Evolutionary conservation across 2,797 vertebrate species (phyloP), one percentile per base, ranked within the genome.

Genomic region (Catharus ustulatus): DNA sequence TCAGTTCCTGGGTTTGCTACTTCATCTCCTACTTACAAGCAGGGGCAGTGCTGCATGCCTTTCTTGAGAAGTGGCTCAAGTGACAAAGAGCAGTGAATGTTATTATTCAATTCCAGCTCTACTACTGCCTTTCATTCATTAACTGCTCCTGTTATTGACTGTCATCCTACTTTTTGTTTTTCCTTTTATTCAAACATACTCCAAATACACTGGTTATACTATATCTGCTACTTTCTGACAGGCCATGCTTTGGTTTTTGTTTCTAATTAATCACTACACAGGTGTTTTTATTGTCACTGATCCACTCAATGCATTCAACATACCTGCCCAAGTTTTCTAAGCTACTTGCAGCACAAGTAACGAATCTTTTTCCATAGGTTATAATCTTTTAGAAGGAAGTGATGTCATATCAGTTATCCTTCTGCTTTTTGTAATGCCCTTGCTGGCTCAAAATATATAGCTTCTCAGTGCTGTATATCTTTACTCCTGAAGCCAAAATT

Each of bases 401-500:
- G 67, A 94, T 92, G 67, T 82, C 89, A 78, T 81, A 40, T 32
- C 13, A 5, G 79, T 78, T 82, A 86, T 79, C 66, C 21, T 81
- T 75, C 76, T 95, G 45, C 48, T 59, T 90, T 73, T 82, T 84
- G 61, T 84, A 88, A 92, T 63, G 62, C 8, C 18, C 32, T 91
- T 88, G 71, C 62, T 89, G 62, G 57, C 73, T 91, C 46, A 83
- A 78, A 86, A 95, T 81, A 46, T 61, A 86, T 62, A 84, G 51
- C 43, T 84, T 36, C 67, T 88, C 79, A 57, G 13, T 68, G 55
- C 58, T 90, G 86, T 91, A 24, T 30, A 74, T 64, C 75, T 46
- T 34, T 36, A 58, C 10, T 81, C 7, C 58, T 59, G 63, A 92
- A 68, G 87, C 81, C 84, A 94, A 91, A 87, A 87, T 83, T 62